A percentile compares a stretch with the other conserved stretches of the same genome.
phyloP scores from a whole-genome alignment of 2,797 vertebrate species.

The Petrocephalus sullivani region DNA sequence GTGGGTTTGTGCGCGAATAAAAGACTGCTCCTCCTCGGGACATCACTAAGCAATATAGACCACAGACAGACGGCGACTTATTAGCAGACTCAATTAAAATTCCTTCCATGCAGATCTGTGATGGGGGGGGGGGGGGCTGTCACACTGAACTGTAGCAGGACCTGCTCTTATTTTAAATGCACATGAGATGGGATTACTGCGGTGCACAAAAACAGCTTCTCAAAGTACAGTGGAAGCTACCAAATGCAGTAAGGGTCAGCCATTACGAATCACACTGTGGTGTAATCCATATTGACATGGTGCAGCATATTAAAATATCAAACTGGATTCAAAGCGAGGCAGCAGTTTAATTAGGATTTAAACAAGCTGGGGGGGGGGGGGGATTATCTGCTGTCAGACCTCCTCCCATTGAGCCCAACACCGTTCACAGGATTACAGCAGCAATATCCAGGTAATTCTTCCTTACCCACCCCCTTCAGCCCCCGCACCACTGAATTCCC shows the following conservation, averaged over 20 bases:
- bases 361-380: background rate
- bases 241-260: background rate
- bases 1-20: conserved; percentile 23
- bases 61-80: conserved; percentile 11
- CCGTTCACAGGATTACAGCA: conserved; percentile 29
- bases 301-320: conserved; percentile 25
- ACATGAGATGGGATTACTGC: background rate
- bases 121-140: background rate
- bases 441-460: conserved; percentile 47
- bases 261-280: background rate
- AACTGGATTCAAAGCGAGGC: conserved; percentile 24
- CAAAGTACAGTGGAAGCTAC: background rate
- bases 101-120: conserved; percentile 25
- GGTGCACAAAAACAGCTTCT: background rate
- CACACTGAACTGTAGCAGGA: conserved; percentile 19
- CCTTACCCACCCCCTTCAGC: conserved; percentile 17
- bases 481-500: conserved; percentile 32
- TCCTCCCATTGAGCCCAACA: conserved; percentile 26
- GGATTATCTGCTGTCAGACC: conserved; percentile 29
- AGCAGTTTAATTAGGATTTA: conserved; percentile 31
- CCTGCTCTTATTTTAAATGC: conserved; percentile 12
- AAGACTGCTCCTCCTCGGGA: conserved; percentile 18
- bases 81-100: conserved; percentile 27
- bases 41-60: conserved; percentile 19
- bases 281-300: conserved; percentile 19